These are phyloP conservation scores for Polymixis lichenea DNA, from an alignment of 2,888 invertebrate genomes.

Conservation along the genomic window DNA sequence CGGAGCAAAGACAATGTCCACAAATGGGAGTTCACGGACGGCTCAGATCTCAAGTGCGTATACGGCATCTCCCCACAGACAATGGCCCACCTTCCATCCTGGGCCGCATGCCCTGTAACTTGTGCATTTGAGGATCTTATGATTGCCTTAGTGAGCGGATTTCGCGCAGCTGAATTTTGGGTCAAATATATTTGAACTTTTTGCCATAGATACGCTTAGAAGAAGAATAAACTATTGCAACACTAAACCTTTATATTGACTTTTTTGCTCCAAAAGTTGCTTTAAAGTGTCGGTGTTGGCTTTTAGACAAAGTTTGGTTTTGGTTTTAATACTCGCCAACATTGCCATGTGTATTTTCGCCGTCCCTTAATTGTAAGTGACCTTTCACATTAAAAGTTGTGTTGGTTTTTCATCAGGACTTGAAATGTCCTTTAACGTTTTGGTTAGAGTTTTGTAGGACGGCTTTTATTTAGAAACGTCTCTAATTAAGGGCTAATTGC, in stretches of 20 bases:
- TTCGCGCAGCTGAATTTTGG: no score
- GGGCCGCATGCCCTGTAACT: neutral
- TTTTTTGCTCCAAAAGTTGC: conserved; percentile 13
- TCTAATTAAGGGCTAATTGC: conserved; percentile 49
- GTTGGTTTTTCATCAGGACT: conserved; percentile 53
- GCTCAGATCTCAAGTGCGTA: neutral
- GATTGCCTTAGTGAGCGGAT: no score
- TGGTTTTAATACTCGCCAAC: conserved; percentile 30
- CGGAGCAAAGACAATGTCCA: neutral
- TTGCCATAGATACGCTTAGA: no score
- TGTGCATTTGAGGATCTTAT: neutral
- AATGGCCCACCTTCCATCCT: neutral
- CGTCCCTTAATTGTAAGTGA: conserved; percentile 43
- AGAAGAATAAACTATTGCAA: neutral
- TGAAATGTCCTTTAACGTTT: conserved; percentile 34
- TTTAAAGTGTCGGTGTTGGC: conserved; percentile 10
- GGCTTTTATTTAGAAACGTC: conserved; percentile 43
- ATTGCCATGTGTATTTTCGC: conserved; percentile 13
- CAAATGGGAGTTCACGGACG: neutral
- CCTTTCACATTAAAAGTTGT: conserved; percentile 48
- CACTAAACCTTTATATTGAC: neutral
- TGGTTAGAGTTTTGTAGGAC: conserved; percentile 32
- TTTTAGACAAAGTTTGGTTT: conserved; percentile 13
- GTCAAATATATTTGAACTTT: no score
- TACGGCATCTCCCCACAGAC: neutral